Base-by-base conservation (phyloP, 2,113 vertebrate species). In the Macrotus californicus region DNA sequence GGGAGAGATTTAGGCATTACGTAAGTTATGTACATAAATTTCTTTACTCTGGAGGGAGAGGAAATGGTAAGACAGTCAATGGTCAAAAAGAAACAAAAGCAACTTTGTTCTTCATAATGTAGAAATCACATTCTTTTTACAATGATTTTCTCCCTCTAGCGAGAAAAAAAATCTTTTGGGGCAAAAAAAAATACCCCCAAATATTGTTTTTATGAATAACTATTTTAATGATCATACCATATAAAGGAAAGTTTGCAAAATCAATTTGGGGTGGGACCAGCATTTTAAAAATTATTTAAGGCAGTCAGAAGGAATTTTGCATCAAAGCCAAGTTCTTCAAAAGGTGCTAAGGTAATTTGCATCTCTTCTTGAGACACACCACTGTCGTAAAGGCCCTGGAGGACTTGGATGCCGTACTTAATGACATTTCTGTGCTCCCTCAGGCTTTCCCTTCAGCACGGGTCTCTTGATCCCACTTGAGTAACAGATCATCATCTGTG, bases 231-330 rank as follows among this genome's bases (percentile, higher is more conserved):
- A 43, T 29, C n/a, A 66, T 70, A 46, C 3, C 31, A 75, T 19
- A 52, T 69, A 93, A 93, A 86, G 31, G 64, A 86, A 87, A 56
- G 46, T 90, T 86, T 83, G 29, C 66, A 85, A 94, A 95, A 59
- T 3, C 46, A 77, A 50, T 81, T 43, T 48, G 7, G 52, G 7
- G 21, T 43, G 3, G 6, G 24, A 72, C 31, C 22, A 56, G 56
- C 19, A 46, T 73, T 91, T 48, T 29, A 72, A 85, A 91, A 73
- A 56, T 79, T 52, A 76, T 61, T 89, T 83, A 64, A 39, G 31
- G 46, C 29, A 59, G 18, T 9, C 86, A 61, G 54, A 94, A 92
- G 70, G 14, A 94, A 87, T 80, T 82, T 70, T 89, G 48, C 56
- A 5, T 66, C 4, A 22, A 86, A 93, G 61, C 69, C 82, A 96